Evolutionary conservation across 2,113 vertebrate species (phyloP).

Genomic region (Acrocephalus kingi): DNA sequence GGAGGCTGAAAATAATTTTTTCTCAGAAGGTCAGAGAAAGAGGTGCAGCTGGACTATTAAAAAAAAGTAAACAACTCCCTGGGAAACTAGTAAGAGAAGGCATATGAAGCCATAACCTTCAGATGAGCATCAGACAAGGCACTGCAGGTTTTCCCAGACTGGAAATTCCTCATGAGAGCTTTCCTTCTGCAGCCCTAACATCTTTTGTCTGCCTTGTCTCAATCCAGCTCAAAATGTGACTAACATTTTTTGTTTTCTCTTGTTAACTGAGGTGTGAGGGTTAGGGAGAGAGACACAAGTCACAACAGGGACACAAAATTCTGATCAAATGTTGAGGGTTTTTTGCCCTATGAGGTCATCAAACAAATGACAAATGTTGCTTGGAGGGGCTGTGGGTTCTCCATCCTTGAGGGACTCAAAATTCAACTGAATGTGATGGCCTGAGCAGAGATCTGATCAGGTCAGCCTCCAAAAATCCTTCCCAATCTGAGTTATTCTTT

Average conservation of each 20-base stretch:
- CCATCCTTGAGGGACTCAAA: background rate
- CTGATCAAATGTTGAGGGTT: accelerated
- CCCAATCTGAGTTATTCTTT: background rate
- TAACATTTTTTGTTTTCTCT: background rate
- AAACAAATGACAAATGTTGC: background rate
- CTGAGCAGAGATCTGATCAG: background rate
- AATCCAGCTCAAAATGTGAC: background rate
- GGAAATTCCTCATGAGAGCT: background rate
- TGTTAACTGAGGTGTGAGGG: accelerated
- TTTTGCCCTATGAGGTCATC: accelerated
- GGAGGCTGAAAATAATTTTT: background rate
- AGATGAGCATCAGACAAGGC: background rate
- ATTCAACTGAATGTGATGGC: background rate
- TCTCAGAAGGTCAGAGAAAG: constrained; percentile 14
- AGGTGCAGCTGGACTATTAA: background rate
- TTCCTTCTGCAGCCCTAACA: background rate
- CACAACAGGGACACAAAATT: background rate
- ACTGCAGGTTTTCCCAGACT: background rate
- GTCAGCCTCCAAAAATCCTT: background rate
- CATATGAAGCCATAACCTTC: background rate
- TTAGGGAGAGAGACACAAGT: background rate
- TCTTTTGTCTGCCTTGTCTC: background rate
- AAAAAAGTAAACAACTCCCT: background rate
- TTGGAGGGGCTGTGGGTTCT: background rate
- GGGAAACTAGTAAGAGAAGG: background rate